phyloP scores from a whole-genome alignment of 2,113 vertebrate species.

The Chloropsis cyanopogon region DNA sequence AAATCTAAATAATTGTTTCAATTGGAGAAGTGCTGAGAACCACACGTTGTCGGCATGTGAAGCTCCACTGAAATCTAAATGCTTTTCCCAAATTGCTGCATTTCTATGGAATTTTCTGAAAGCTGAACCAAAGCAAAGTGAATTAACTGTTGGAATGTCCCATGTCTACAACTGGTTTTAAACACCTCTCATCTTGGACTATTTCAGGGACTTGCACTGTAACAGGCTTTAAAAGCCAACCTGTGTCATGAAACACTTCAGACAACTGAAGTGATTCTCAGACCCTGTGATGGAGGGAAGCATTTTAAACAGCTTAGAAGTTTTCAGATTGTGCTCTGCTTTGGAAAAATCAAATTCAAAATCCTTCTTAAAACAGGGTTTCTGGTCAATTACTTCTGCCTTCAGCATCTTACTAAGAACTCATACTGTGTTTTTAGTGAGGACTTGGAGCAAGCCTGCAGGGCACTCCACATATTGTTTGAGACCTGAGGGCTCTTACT shows the following conservation, averaged over 20 bases:
- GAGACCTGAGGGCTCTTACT: background rate
- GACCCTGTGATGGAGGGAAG: background rate
- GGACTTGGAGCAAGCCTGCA: background rate
- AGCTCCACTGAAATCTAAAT: background rate
- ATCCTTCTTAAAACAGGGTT: background rate
- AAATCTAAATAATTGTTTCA: background rate
- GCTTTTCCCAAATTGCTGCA: background rate
- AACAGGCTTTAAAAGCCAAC: background rate
- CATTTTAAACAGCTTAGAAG: background rate
- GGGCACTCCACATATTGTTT: fast-evolving
- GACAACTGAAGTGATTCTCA: background rate
- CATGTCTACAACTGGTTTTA: background rate
- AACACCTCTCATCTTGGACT: background rate
- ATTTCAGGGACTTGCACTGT: background rate
- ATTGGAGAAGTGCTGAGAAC: background rate
- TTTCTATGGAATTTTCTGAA: background rate
- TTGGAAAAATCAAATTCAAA: background rate
- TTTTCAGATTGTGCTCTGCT: background rate
- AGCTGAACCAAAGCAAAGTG: background rate
- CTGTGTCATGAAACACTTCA: background rate
- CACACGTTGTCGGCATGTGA: background rate
- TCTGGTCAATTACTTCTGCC: background rate
- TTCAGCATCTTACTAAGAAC: background rate
- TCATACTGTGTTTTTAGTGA: background rate
- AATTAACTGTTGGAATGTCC: background rate